These are phyloP conservation scores for Eriocheir sinensis DNA, from an alignment of 1,140 invertebrate species.

Conservation along the genomic window DNA sequence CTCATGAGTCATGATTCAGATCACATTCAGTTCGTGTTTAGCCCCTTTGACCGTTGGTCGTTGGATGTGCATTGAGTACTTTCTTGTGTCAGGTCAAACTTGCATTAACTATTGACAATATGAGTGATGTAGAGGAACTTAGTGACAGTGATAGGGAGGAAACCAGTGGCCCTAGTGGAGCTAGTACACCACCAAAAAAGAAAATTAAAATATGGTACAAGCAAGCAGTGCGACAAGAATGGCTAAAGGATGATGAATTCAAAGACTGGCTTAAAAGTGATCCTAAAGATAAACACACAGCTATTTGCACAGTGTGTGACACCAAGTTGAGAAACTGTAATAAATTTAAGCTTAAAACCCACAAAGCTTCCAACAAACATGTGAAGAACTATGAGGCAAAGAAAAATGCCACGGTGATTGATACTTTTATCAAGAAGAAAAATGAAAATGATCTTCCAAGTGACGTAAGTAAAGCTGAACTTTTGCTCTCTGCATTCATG, in stretches of 20 bases:
- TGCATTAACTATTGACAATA: no score
- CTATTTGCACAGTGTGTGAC: no score
- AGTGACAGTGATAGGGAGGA: no score
- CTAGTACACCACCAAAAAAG: constrained; percentile 34
- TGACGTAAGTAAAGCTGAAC: constrained; percentile 55
- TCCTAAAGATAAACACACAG: constrained; percentile 15
- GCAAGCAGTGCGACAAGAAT: constrained; percentile 27
- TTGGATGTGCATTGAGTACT: no score
- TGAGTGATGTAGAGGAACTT: no score
- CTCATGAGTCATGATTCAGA: no score
- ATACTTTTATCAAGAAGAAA: constrained; percentile 44
- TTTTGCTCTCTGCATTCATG: constrained; percentile 39
- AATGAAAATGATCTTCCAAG: constrained; percentile 44
- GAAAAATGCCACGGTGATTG: constrained; percentile 37
- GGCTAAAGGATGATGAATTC: constrained; percentile 39
- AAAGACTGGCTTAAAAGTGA: constrained; percentile 9
- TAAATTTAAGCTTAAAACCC: no score
- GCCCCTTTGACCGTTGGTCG: no score
- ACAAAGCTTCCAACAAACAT: constrained; percentile 31
- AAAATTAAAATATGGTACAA: constrained; percentile 42
- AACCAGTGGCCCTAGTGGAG: not conserved
- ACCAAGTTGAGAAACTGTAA: no score
- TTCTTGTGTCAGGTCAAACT: no score
- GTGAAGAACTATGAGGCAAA: no score
- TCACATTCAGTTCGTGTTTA: no score